Base-by-base conservation (phyloP, 2,113 vertebrate genomes). In the Chrysochloris asiatica region DNA sequence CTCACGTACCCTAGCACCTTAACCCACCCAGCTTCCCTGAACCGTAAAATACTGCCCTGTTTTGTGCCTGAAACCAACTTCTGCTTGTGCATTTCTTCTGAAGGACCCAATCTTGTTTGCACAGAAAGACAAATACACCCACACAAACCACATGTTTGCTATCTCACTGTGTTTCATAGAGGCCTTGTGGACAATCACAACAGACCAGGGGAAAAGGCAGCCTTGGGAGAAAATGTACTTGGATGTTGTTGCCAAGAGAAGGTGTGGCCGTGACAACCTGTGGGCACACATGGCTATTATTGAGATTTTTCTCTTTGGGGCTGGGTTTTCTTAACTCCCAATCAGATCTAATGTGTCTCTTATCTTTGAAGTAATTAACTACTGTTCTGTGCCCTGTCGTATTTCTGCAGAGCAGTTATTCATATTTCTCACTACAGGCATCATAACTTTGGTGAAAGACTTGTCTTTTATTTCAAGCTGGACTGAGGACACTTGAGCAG, bases 81-180 rank as follows among this genome's bases (percentile, higher is more conserved):
- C 86, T 88, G n/a, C 69, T 80, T 93, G 41, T 88, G n/a, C 63
- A 47, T 90, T 93, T 86, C 76, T 91, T 88, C 28, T 82, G 36
- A 92, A 93, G 36, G 17, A 67, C 48, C 71, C 36, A 17, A 41
- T 90, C 45, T 59, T 94, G 45, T 95, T 85, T 50, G 71, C 78
- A 47, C 78, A 82, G 38, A 80, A 80, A 56, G 69, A 79, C 90
- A 96, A 88, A 94, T 38, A 89, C 77, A 69, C 71, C 88, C 92
- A 83, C 81, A 83, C 75, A 76, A 73, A 86, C 77, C 86, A 75
- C 43, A 77, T 65, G 26, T 91, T 88, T 87, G 78, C 69, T 78
- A 3, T 93, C 75, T 85, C 82, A 59, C 90, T 41, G 1, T 26
- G 63, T 82, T 94, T 87, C 63, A 1, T 69, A 2, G 56, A 77